A percentile compares a stretch with the other conserved stretches of the same genome.
These are phyloP conservation scores for Monarcha castaneiventris DNA, from an alignment of 2,113 vertebrate species.

Conservation along the genomic window DNA sequence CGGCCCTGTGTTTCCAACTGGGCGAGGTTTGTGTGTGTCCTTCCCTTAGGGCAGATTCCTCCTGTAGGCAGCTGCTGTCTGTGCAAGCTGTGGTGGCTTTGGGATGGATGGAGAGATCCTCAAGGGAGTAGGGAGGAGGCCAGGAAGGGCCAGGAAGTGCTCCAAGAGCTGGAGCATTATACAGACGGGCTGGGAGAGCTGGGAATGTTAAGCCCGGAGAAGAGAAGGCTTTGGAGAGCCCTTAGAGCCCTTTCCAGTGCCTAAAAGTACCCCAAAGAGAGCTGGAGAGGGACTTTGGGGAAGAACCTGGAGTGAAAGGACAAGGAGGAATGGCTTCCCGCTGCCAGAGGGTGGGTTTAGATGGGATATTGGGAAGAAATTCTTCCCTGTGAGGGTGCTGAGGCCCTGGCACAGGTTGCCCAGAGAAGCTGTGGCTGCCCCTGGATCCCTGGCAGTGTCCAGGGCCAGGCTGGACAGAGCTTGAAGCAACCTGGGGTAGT, in stretches of 20 bases:
- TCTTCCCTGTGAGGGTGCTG: not conserved
- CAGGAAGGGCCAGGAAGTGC: not conserved
- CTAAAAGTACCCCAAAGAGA: not conserved
- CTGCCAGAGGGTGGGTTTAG: not conserved
- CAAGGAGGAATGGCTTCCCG: not conserved
- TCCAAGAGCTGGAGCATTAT: not conserved
- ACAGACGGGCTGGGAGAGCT: not conserved
- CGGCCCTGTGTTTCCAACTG: not conserved
- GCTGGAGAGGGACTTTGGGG: not conserved
- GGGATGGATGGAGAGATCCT: not conserved
- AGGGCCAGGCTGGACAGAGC: not conserved
- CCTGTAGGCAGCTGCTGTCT: not conserved
- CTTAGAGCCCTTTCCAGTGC: not conserved
- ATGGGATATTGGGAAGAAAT: not conserved
- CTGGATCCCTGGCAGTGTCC: not conserved
- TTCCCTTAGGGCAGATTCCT: not conserved
- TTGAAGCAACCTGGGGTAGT: not conserved
- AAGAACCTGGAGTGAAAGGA: not conserved
- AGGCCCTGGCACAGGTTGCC: not conserved
- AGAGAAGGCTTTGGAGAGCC: not conserved
- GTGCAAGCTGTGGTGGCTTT: not conserved
- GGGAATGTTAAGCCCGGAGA: not conserved
- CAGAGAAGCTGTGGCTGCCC: not conserved
- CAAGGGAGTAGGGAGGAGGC: not conserved
- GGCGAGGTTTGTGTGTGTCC: no score